Evolutionary conservation across 2,113 vertebrate species (phyloP).

Genomic region (Crypturellus undulatus): DNA sequence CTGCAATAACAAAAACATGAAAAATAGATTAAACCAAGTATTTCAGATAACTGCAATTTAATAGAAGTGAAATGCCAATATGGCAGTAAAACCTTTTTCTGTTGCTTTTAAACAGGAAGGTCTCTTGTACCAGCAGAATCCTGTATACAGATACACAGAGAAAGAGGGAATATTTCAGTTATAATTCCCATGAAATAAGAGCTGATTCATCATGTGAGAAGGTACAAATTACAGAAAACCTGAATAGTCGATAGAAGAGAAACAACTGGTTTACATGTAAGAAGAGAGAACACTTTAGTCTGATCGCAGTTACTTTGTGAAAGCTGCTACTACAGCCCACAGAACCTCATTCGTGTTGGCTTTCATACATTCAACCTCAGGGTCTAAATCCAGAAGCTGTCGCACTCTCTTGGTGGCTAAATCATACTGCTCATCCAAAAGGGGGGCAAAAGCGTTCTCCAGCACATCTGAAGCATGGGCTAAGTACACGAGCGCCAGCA

Average conservation of each 20-base stretch:
- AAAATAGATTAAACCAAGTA: slow-evolving; percentile 39
- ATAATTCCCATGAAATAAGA: slow-evolving; percentile 74
- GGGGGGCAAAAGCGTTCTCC: slow-evolving; percentile 94
- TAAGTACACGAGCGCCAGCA: slow-evolving; percentile 92
- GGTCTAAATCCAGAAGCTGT: slow-evolving; percentile 93
- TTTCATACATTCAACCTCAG: slow-evolving; percentile 93
- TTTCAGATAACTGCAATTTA: slow-evolving; percentile 46
- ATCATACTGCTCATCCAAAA: slow-evolving; percentile 96
- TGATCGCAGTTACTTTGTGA: slow-evolving; percentile 88
- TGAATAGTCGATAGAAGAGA: slow-evolving; percentile 74
- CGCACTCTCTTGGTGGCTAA: slow-evolving; percentile 95
- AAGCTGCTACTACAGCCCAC: slow-evolving; percentile 95
- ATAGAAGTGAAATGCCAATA: slow-evolving; percentile 78
- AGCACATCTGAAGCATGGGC: slow-evolving; percentile 94
- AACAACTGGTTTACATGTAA: slow-evolving; percentile 70
- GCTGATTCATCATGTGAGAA: slow-evolving; percentile 67
- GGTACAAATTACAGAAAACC: slow-evolving; percentile 78
- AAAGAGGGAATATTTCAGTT: slow-evolving; percentile 63
- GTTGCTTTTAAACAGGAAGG: slow-evolving; percentile 70
- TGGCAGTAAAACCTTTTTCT: slow-evolving; percentile 71
- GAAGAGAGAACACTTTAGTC: slow-evolving; percentile 51
- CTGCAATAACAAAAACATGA: slow-evolving; percentile 26
- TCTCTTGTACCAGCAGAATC: slow-evolving; percentile 80
- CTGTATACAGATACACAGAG: slow-evolving; percentile 58
- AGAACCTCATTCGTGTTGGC: slow-evolving; percentile 89